phyloP scores from a whole-genome alignment of 53 echinoderm and acorn worm genomes.

The Antedon mediterranea region DNA sequence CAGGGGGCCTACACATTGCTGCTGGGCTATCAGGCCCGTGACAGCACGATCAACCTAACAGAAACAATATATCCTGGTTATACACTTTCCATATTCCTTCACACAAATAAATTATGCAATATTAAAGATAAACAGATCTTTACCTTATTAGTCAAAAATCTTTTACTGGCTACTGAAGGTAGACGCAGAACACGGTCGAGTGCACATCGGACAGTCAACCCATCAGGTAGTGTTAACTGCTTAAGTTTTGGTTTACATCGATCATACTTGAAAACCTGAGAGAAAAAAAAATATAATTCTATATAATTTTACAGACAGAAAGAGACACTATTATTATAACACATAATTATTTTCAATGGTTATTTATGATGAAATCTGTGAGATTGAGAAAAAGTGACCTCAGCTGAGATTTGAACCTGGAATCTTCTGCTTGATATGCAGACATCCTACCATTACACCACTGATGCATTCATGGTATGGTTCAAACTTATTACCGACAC shows the following conservation, averaged over 20 bases:
- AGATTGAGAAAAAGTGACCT: background rate
- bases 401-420: too few species aligned
- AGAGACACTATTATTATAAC: too few species aligned
- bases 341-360: too few species aligned
- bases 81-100: too few species aligned
- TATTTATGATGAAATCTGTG: background rate
- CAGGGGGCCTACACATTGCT: constrained; percentile 94
- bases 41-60: constrained; percentile 87
- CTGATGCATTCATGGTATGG: too few species aligned
- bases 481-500: too few species aligned
- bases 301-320: too few species aligned
- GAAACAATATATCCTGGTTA: background rate
- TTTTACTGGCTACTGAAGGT: constrained; percentile 91
- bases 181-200: constrained; percentile 79
- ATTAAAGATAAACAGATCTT: background rate
- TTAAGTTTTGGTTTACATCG: constrained; percentile 26
- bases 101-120: too few species aligned
- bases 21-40: constrained; percentile 86
- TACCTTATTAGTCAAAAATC: constrained; percentile 95
- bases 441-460: too few species aligned
- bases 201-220: constrained; percentile 47
- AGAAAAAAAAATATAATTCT: background rate
- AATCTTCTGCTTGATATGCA: too few species aligned
- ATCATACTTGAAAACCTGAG: constrained; percentile 58
- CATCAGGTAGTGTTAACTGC: constrained; percentile 43